Base-by-base conservation (phyloP, 2,888 invertebrate species). In the Tiphia femorata region DNA sequence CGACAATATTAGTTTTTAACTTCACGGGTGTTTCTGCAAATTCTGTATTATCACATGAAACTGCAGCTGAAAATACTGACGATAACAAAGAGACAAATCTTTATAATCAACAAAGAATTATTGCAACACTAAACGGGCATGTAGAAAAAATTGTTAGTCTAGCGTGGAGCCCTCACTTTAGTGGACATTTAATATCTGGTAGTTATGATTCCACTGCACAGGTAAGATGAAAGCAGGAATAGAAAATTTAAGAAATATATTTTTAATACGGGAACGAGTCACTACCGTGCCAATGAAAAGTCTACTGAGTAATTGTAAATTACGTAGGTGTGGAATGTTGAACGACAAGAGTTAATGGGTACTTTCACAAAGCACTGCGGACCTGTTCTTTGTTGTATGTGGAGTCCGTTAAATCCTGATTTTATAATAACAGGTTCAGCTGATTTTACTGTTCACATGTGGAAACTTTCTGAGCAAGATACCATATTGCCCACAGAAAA, bases 121-220 rank as follows among this genome's bases (percentile, higher is more conserved):
- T 83, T 73, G 84, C 84, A 43, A 82, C 71, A 0, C 75, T 88
- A 46, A 59, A 55, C 0, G 87, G 87, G 0, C 92, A 93, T 76
- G 81, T 72, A 20, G 78, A 80, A 0, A 77, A 86, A 27, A 86
- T 92, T 17, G 85, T 88, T 1, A 86, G 87, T 43, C 67, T 91
- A 4, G 84, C 86, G 0, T 93, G 93, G 93, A 91, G 87, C 79
- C 90, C 91, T 0, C 91, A 92, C 74, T 76, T 84, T 1, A 89
- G 90, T 52, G 89, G 87, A 0, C 82, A 85, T 41, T 82, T 95
- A 38, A 86, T 90, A 4, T 89, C 92, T 2, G 89, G 89, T 0
- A 90, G 92, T 1, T 90, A 89, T 58, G 93, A 94, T 79, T 84
- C 86, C 19, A 88, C 89, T 23, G 89, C 89, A 19, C 87, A 91